These are phyloP conservation scores for Nipponacmea schrenckii DNA, from an alignment of 2,888 invertebrate genomes.

Conservation along the genomic window DNA sequence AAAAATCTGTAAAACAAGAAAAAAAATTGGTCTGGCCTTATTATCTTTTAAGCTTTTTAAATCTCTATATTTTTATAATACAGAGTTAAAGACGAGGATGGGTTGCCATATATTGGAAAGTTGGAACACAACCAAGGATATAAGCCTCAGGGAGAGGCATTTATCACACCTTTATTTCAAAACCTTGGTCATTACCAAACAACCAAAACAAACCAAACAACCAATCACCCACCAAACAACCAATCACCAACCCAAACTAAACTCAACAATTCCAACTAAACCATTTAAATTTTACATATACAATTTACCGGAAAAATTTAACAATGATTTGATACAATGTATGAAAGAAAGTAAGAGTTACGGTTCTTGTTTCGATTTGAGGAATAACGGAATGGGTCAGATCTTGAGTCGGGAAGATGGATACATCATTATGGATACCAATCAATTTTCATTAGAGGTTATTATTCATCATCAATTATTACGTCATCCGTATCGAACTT, in stretches of 20 bases:
- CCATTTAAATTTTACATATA: conserved; percentile 38
- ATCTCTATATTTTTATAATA: too few species aligned
- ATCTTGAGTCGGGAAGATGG: conserved; percentile 17
- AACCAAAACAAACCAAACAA: neutral
- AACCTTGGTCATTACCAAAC: too few species aligned
- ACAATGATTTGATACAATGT: conserved; percentile 25
- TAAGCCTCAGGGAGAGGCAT: too few species aligned
- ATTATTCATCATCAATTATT: conserved; percentile 43
- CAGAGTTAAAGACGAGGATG: too few species aligned
- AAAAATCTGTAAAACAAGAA: too few species aligned
- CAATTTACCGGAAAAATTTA: conserved; percentile 35
- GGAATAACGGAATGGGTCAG: conserved; percentile 32
- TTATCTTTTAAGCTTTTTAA: too few species aligned
- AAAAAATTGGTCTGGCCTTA: too few species aligned
- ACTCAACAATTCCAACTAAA: neutral
- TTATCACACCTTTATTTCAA: too few species aligned
- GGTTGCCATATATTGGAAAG: too few species aligned
- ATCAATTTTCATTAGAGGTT: conserved; percentile 45
- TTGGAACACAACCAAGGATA: too few species aligned
- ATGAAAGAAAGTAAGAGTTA: neutral
- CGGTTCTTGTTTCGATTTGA: conserved; percentile 27
- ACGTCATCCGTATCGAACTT: conserved; percentile 35
- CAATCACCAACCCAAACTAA: neutral
- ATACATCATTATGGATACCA: conserved; percentile 24
- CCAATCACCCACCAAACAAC: too few species aligned